These are phyloP conservation scores for Periplaneta americana DNA, from an alignment of 1,140 invertebrate species.

Conservation along the genomic window DNA sequence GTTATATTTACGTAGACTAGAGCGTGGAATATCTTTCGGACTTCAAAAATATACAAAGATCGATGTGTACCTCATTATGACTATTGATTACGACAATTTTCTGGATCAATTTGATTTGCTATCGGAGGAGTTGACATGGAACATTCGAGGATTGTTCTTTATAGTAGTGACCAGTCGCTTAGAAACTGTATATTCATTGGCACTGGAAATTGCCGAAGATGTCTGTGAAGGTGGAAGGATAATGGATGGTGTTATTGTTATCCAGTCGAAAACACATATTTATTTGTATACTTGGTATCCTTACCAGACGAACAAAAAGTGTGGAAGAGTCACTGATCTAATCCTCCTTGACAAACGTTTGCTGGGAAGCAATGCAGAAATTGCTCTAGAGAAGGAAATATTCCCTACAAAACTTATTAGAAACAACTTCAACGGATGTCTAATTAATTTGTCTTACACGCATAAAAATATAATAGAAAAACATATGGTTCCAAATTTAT, in stretches of 20 bases:
- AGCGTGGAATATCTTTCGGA: too few species aligned
- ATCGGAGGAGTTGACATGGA: too few species aligned
- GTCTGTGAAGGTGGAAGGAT: not conserved
- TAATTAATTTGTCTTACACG: not conserved
- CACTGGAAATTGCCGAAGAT: not conserved
- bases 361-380: not conserved
- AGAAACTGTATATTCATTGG: not conserved
- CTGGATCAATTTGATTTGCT: too few species aligned
- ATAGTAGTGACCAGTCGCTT: not conserved
- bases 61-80: too few species aligned
- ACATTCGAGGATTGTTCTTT: not conserved
- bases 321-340: not conserved
- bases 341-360: not conserved
- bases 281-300: not conserved
- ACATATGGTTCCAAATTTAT: not conserved
- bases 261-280: not conserved
- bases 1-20: too few species aligned
- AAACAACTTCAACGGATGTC: not conserved
- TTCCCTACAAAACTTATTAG: not conserved
- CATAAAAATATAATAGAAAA: not conserved
- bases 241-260: not conserved
- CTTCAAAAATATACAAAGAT: too few species aligned
- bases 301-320: not conserved
- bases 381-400: not conserved
- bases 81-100: too few species aligned